phyloP scores from a whole-genome alignment of 2,888 invertebrate genomes.

The Argynnis bischoffii region DNA sequence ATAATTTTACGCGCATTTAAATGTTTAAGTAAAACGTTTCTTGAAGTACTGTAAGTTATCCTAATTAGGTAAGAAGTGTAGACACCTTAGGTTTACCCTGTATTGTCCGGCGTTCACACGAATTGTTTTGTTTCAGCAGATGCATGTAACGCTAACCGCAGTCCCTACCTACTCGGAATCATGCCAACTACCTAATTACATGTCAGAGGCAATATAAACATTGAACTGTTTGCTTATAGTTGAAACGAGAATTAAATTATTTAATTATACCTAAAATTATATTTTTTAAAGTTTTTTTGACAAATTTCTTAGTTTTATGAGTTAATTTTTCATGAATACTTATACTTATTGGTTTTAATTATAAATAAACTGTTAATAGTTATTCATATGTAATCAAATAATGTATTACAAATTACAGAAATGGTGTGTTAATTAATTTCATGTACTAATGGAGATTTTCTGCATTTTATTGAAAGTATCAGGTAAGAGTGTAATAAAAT shows the following conservation, averaged over 20 bases:
- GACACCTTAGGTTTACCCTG: constrained; percentile 55
- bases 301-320: no score
- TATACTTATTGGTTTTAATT: no score
- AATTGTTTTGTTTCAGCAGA: constrained; percentile 74
- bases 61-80: constrained; percentile 42
- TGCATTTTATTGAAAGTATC: no score
- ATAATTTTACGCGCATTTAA: no score
- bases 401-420: no score
- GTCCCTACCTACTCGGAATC: constrained; percentile 74
- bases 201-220: constrained; percentile 35
- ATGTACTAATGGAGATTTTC: no score
- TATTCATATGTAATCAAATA: no score
- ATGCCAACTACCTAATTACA: constrained; percentile 69
- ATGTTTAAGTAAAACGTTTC: no score
- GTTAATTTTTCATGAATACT: no score
- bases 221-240: constrained; percentile 15
- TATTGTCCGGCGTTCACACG: constrained; percentile 74
- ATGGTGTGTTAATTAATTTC: no score
- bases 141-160: constrained; percentile 57
- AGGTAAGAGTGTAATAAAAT: no score
- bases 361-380: no score
- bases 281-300: neutral
- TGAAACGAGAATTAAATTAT: constrained; percentile 11
- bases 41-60: constrained; percentile 30
- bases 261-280: neutral